A percentile compares a stretch with the other conserved stretches of the same genome.
phyloP scores from a whole-genome alignment of 2,797 vertebrate species.

The Nannoperca obscura region DNA sequence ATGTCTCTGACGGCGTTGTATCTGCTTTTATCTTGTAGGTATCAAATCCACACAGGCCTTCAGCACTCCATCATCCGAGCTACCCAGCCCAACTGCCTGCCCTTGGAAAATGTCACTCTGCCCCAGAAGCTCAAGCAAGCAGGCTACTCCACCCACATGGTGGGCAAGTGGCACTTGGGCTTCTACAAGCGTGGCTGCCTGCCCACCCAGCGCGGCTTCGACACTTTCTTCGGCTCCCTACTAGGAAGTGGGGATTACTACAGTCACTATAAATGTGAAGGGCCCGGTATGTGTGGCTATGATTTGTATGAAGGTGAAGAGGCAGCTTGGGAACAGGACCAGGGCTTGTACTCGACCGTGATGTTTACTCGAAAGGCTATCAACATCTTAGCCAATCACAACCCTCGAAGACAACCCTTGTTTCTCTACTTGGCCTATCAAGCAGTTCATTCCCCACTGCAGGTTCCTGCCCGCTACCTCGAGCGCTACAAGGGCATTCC shows the following conservation, averaged over 20 bases:
- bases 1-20: slow-evolving; percentile 4
- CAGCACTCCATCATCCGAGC: slow-evolving; percentile 98
- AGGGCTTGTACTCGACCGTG: slow-evolving; percentile 93
- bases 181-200: slow-evolving; percentile 96
- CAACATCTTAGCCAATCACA: slow-evolving; percentile 90
- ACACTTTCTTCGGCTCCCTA: slow-evolving; percentile 96
- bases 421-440: slow-evolving; percentile 97
- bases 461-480: slow-evolving; percentile 93
- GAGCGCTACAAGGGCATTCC: slow-evolving; percentile 93
- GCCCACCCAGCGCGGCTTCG: slow-evolving; percentile 95
- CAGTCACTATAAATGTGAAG: slow-evolving; percentile 97
- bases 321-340: slow-evolving; percentile 95
- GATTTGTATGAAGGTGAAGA: slow-evolving; percentile 95
- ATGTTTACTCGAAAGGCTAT: slow-evolving; percentile 95
- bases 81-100: slow-evolving; percentile 95
- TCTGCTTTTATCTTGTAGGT: slow-evolving; percentile 82
- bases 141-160: slow-evolving; percentile 97
- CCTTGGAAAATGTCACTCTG: slow-evolving; percentile 93
- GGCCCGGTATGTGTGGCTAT: slow-evolving; percentile 94
- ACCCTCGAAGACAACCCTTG: slow-evolving; percentile 88
- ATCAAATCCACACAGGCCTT: slow-evolving; percentile 98
- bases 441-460: slow-evolving; percentile 95
- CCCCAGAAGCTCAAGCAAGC: slow-evolving; percentile 95
- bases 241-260: slow-evolving; percentile 97
- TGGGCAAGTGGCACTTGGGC: slow-evolving; percentile 98